Evolutionary conservation across 2,888 invertebrate species (phyloP).

Genomic region (Monopis laevigella): DNA sequence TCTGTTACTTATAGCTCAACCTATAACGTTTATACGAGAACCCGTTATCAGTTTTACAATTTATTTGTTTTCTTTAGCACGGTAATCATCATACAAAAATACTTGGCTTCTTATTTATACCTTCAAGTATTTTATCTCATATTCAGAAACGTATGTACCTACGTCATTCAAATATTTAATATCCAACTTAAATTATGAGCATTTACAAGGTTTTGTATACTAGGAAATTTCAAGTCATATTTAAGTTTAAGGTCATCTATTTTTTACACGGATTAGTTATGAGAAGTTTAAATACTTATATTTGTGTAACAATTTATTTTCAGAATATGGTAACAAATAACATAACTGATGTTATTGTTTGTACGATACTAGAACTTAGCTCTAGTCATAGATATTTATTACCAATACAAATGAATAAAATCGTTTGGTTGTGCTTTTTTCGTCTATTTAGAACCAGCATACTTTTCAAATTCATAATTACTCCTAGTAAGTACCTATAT

Average conservation of each 20-base stretch:
- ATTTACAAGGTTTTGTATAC: slow-evolving; percentile 3
- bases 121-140: slow-evolving; percentile 2
- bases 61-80: slow-evolving; percentile 1
- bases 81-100: too few species aligned
- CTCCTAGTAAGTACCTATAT: too few species aligned
- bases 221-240: slow-evolving; percentile 4
- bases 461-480: too few species aligned
- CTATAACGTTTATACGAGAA: neutral
- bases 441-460: too few species aligned
- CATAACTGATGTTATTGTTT: too few species aligned
- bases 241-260: slow-evolving; percentile 10
- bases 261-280: slow-evolving; percentile 5
- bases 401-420: too few species aligned
- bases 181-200: neutral
- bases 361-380: too few species aligned
- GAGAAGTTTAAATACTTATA: slow-evolving; percentile 6
- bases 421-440: too few species aligned
- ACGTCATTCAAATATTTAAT: neutral
- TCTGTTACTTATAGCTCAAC: neutral
- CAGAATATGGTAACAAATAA: too few species aligned
- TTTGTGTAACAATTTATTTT: slow-evolving; percentile 8
- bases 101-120: too few species aligned
- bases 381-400: too few species aligned
- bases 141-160: neutral
- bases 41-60: slow-evolving; percentile 5